A percentile compares a stretch with the other conserved stretches of the same genome.
phyloP scores from a whole-genome alignment of 2,888 invertebrate species.

The Bombylius discolor region DNA sequence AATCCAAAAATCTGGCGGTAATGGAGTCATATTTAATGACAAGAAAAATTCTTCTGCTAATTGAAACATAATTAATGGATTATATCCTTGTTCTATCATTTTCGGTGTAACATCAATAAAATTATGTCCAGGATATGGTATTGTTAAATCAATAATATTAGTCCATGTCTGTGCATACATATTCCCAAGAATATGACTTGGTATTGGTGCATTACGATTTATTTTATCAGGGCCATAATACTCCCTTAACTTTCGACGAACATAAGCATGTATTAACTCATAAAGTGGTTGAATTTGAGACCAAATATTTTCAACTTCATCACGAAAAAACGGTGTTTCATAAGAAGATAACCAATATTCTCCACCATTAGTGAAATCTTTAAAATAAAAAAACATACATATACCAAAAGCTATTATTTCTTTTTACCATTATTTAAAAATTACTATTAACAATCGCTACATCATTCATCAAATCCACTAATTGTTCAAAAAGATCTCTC shows the following conservation, averaged over 20 bases:
- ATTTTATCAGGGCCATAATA: slow-evolving; percentile 74
- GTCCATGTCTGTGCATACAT: slow-evolving; percentile 86
- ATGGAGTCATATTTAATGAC: slow-evolving; percentile 72
- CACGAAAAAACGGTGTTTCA: slow-evolving; percentile 59
- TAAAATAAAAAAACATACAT: slow-evolving; percentile 4
- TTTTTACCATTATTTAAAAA: slow-evolving; percentile 24
- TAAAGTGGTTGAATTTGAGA: slow-evolving; percentile 75
- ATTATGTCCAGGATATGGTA: slow-evolving; percentile 75
- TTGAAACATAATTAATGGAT: slow-evolving; percentile 69
- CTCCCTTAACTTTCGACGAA: slow-evolving; percentile 67
- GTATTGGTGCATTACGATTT: slow-evolving; percentile 66
- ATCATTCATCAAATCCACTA: slow-evolving; percentile 66
- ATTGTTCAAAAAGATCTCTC: slow-evolving; percentile 65
- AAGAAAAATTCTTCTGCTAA: slow-evolving; percentile 84
- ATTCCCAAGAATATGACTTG: slow-evolving; percentile 76
- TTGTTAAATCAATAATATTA: slow-evolving; percentile 64
- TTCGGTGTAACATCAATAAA: slow-evolving; percentile 71
- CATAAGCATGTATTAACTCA: slow-evolving; percentile 77
- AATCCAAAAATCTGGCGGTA: slow-evolving; percentile 81
- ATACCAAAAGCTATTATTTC: too few relatives aligned
- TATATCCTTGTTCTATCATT: slow-evolving; percentile 75
- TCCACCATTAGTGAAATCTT: slow-evolving; percentile 77
- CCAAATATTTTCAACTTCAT: slow-evolving; percentile 73
- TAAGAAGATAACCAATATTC: slow-evolving; percentile 84
- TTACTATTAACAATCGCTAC: slow-evolving; percentile 69